phyloP scores from a whole-genome alignment of 1,140 invertebrate species.

The Daktulosphaira vitifoliae region DNA sequence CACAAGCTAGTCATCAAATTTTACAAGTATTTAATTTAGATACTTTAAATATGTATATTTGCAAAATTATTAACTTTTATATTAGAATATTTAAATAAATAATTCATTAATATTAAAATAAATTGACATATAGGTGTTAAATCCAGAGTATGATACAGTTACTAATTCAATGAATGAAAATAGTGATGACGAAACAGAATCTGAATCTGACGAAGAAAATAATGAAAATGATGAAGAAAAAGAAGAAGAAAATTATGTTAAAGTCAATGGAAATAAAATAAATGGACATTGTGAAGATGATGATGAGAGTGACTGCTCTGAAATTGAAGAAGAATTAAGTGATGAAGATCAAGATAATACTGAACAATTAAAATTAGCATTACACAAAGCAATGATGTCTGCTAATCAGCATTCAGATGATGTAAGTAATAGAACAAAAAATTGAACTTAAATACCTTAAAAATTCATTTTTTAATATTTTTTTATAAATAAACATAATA shows the following conservation, averaged over 20 bases:
- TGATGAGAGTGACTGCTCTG: conserved; percentile 39
- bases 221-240: conserved; percentile 44
- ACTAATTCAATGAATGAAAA: conserved; percentile 49
- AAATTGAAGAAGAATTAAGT: conserved; percentile 55
- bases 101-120: background rate
- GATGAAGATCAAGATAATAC: conserved; percentile 33
- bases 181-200: conserved; percentile 37
- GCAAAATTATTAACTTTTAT: conserved; percentile 26
- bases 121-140: conserved; percentile 45
- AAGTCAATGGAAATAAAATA: conserved; percentile 37
- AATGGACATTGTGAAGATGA: conserved; percentile 53
- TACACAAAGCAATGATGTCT: conserved; percentile 28
- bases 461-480: no score
- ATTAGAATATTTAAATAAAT: conserved; percentile 15
- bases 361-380: conserved; percentile 33
- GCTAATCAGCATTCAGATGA: conserved; percentile 27
- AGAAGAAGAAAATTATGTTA: conserved; percentile 39
- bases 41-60: background rate
- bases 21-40: conserved; percentile 49
- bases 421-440: conserved; percentile 1
- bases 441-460: conserved; percentile 34
- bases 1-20: conserved; percentile 59
- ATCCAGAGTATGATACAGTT: conserved; percentile 53
- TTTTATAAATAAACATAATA: no score
- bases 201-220: conserved; percentile 43